Evolutionary conservation across 2,113 vertebrate genomes (phyloP), one percentile per base, ranked within the genome.

Genomic region (Gila orcuttii): DNA sequence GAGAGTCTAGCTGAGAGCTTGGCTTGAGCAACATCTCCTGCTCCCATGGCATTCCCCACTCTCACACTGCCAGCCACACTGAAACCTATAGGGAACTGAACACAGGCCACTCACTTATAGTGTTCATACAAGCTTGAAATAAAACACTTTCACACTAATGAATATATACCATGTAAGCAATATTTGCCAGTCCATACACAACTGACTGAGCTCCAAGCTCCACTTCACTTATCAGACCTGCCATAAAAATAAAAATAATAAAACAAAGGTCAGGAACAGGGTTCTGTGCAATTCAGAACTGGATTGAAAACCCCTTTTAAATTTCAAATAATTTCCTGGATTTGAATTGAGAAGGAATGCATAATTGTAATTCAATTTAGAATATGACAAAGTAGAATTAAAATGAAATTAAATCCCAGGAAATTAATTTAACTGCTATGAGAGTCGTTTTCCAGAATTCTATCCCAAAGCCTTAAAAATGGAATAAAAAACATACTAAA

Each of bases 171-270:
- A 96, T 96, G 83, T 95, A 98, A 0, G 96, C 94, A 0, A 96
- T 60, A 74, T 69, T 89, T n/a, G 95, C 86, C 83, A 99, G 73
- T 85, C 96, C 90, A 0, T 93, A 97, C 6, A 97, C 89, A 6
- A 97, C 36, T 0, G 97, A 93, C 21, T 99, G 98, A 2, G 97
- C 94, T 2, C 95, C 97, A 77, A 98, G 93, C 88, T 98, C 95
- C 84, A 95, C 96, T 78, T 96, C 94, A 82, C 95, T 96, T 4
- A 98, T 94, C 47, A 96, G 88, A 78, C 97, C 98, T 99, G 90
- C 2, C 1, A 45, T 23, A 31, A 10, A 85, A 82, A 52, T 71
- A 86, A 31, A 39, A 52, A 74, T 13, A 50, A 50, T 0, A 21
- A 7, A 55, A 7, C 6, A 82, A 52, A 31, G 25, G 75, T 75